Base-by-base conservation (phyloP, 1,140 invertebrate genomes). In the Zeugodacus cucurbitae region DNA sequence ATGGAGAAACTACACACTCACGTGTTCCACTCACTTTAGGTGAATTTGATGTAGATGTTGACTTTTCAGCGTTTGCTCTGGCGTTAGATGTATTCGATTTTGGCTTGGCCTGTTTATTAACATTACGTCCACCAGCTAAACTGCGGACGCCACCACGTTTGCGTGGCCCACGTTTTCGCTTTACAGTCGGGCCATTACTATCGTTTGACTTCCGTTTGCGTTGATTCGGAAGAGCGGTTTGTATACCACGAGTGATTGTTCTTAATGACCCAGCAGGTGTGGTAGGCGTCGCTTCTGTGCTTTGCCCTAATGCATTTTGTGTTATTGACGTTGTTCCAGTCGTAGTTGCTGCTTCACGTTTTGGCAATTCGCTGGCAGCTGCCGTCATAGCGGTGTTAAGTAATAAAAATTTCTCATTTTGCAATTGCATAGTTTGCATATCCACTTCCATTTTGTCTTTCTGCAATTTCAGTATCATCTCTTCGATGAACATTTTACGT, bases 381-480 rank as follows among this genome's bases (percentile, higher is more conserved):
- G 44, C 48, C 8, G 26, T 88, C 44, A 58, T 22, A 37, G 87
- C 87, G 0, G 89, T 88, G 48, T 91, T 92, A 0, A 92, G 74
- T 6, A 93, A 29, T 20, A 92, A 78, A 89, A 91, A 91, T 87
- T 91, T 93, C 10, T 90, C 90, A 90, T 89, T 92, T 88, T 93
- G 91, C 62, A 93, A 58, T 88, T 93, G 90, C 34, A 92, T 86
- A 29, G 87, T 91, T 10, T 85, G 62, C 88, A 91, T 88, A 87
- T 93, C 92, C 32, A 91, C 87, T 26, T 91, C 89, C 10, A 91
- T 91, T 88, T 92, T 93, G 64, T 93, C 91, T 14, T 90, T 92
- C 48, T 93, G 92, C 54, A 93, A 90, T 58, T 93, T 92, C 48
- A 90, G 62, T 22, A 93, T 92, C 90, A 93, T 93, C 54, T 93